Conservation (phyloP, 2,113 vertebrate species). For the Delphinus delphis region DNA sequence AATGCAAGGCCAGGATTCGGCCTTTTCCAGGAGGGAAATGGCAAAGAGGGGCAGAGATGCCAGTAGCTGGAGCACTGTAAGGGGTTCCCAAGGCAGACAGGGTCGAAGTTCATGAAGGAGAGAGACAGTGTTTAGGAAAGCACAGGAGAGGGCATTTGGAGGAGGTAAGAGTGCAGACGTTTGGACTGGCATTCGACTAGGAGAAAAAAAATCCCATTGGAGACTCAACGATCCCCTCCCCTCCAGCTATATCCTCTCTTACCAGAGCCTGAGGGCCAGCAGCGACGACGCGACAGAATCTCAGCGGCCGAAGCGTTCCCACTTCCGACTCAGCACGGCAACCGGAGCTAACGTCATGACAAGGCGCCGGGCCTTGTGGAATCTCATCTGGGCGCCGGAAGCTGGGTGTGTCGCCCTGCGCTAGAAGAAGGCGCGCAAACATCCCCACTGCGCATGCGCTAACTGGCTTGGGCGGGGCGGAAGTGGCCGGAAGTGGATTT, state of each 20-base stretch:
- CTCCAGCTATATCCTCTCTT: slow-evolving; percentile 23
- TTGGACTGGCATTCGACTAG: not conserved
- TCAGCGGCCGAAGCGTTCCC: not conserved
- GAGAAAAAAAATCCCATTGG: not conserved
- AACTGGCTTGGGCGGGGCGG: not conserved
- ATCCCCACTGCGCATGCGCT: not conserved
- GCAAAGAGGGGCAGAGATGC: not conserved
- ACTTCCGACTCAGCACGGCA: slow-evolving; percentile 65
- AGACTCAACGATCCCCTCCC: not conserved
- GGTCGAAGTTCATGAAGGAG: slow-evolving; percentile 44
- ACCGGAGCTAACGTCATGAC: slow-evolving; percentile 42
- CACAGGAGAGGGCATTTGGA: not conserved
- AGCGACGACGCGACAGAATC: slow-evolving; percentile 25
- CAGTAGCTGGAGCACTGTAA: not conserved
- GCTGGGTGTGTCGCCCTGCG: not conserved
- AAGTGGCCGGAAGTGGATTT: not conserved
- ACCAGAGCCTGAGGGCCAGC: slow-evolving; percentile 69
- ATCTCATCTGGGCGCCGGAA: slow-evolving; percentile 53
- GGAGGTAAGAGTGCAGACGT: not conserved
- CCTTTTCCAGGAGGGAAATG: not conserved
- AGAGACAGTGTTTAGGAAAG: not conserved
- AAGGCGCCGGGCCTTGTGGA: not conserved
- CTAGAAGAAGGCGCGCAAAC: not conserved
- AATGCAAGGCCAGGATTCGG: not conserved
- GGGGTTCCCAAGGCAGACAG: not conserved